A percentile compares a stretch with the other conserved stretches of the same genome.
phyloP scores from a whole-genome alignment of 2,113 vertebrate species.

The Anoura caudifer region DNA sequence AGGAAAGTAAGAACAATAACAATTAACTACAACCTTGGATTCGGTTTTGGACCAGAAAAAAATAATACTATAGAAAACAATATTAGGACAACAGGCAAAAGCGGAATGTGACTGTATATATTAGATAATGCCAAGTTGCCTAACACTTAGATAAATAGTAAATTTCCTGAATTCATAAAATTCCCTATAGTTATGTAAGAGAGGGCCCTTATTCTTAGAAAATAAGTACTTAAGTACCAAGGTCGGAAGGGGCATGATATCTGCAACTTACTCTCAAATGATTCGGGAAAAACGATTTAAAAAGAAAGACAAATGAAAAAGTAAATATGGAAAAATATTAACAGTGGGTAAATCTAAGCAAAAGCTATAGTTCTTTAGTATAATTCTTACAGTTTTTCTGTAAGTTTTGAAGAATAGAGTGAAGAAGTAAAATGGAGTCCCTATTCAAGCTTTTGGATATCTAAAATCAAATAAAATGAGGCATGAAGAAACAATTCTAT shows the following conservation, averaged over 20 bases:
- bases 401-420: too few species aligned
- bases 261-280: background rate
- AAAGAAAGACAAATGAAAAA: background rate
- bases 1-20: background rate
- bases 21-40: background rate
- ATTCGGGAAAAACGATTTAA: background rate
- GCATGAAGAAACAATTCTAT: too few species aligned
- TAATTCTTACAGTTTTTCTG: background rate
- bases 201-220: background rate
- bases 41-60: background rate
- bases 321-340: conserved; percentile 14
- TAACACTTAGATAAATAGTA: background rate
- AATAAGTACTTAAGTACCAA: background rate
- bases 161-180: conserved; percentile 7
- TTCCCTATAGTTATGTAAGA: background rate
- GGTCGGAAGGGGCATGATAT: background rate
- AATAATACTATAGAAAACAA: background rate
- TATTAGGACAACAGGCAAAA: background rate
- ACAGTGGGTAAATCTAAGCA: background rate
- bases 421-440: too few species aligned
- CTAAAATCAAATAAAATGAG: too few species aligned
- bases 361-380: background rate
- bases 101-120: background rate
- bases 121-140: background rate
- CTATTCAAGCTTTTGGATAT: too few species aligned